These are phyloP conservation scores for Drosophila melanica DNA, from an alignment of 1,140 invertebrate genomes.

Conservation along the genomic window DNA sequence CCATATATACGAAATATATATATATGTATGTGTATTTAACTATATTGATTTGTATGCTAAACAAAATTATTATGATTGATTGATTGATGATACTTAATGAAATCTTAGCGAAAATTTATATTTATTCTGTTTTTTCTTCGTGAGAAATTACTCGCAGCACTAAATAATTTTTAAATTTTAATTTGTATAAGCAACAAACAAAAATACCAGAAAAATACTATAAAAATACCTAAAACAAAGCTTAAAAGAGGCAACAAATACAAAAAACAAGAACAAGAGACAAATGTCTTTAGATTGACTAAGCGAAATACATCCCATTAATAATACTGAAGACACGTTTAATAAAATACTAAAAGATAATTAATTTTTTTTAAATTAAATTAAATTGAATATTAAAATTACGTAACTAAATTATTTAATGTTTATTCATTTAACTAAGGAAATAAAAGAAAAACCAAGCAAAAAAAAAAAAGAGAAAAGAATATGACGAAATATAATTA, in stretches of 20 bases:
- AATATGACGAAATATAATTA: conserved; percentile 24
- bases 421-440: conserved; percentile 71
- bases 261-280: conserved; percentile 46
- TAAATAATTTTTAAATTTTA: conserved; percentile 49
- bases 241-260: conserved; percentile 70
- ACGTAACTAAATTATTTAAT: conserved; percentile 78
- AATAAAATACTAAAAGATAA: conserved; percentile 42
- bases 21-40: conserved; percentile 11
- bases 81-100: conserved; percentile 46
- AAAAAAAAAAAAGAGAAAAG: conserved; percentile 22
- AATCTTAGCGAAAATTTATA: conserved; percentile 79
- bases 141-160: conserved; percentile 29
- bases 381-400: conserved; percentile 72
- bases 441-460: conserved; percentile 27
- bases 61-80: conserved; percentile 66
- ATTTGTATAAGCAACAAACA: conserved; percentile 34
- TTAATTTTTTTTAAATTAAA: conserved; percentile 61
- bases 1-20: conserved; percentile 7
- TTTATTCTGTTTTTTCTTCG: conserved; percentile 40
- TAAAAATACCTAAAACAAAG: conserved; percentile 59
- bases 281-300: conserved; percentile 69
- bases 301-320: conserved; percentile 28
- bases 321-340: conserved; percentile 39
- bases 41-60: conserved; percentile 66
- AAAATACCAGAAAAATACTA: conserved; percentile 22